A percentile compares a stretch with the other conserved stretches of the same genome.
These are phyloP conservation scores for Aspidiotus rigidus DNA, from an alignment of 2,888 invertebrate species.

Conservation along the genomic window DNA sequence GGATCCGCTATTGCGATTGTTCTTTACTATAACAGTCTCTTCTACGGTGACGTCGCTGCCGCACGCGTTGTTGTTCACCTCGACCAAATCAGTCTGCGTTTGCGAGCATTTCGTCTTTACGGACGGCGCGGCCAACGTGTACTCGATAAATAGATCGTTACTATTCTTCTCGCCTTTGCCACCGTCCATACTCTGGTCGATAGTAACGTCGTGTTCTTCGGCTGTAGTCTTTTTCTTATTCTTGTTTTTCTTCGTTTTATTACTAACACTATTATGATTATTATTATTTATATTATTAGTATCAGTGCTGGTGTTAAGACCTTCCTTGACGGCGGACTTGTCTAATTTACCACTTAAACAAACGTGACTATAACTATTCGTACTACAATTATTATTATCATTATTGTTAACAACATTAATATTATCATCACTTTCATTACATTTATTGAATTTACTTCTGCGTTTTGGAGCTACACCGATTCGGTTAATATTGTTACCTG, in stretches of 20 bases:
- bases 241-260: constrained; percentile 15
- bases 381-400: constrained; percentile 6
- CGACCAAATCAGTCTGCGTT: neutral
- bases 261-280: constrained; percentile 1
- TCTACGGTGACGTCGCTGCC: constrained; percentile 25
- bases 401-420: constrained; percentile 3
- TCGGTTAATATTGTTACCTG: neutral
- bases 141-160: constrained; percentile 26
- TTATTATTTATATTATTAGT: neutral
- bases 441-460: constrained; percentile 13
- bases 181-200: neutral
- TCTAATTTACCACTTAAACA: neutral
- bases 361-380: neutral
- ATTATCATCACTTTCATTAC: constrained; percentile 8
- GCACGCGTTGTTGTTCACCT: constrained; percentile 7
- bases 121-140: constrained; percentile 13
- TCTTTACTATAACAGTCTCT: constrained; percentile 18
- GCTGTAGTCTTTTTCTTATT: neutral
- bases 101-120: constrained; percentile 14
- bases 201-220: neutral
- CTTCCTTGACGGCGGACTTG: constrained; percentile 2
- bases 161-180: neutral
- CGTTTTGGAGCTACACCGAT: constrained; percentile 4
- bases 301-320: constrained; percentile 1
- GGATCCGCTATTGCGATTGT: neutral